These are phyloP conservation scores for Spheniscus humboldti DNA, from an alignment of 2,797 vertebrate genomes.

Conservation along the genomic window DNA sequence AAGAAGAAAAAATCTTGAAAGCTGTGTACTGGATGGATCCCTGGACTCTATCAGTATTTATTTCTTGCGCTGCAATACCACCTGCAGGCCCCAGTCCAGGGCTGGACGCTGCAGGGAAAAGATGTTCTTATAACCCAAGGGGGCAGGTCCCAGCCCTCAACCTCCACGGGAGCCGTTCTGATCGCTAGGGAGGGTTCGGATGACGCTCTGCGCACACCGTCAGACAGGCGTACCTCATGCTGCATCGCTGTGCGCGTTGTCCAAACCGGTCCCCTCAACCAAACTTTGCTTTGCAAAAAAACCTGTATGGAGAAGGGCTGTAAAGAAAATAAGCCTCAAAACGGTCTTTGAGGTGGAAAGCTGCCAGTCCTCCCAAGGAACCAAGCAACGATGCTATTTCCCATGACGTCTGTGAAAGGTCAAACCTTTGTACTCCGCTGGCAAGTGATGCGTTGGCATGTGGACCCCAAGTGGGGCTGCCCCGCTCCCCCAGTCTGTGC, in stretches of 20 bases:
- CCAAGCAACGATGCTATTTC: neutral
- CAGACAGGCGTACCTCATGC: neutral
- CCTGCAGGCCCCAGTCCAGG: constrained; percentile 32
- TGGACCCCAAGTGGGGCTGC: neutral
- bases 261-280: neutral
- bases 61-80: constrained; percentile 55
- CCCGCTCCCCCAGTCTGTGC: neutral
- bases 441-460: neutral
- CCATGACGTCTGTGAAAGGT: constrained; percentile 26
- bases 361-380: neutral
- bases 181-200: neutral
- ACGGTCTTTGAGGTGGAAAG: constrained; percentile 18
- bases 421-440: constrained; percentile 24
- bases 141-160: neutral
- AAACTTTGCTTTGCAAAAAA: neutral
- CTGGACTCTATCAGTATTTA: neutral
- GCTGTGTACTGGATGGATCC: neutral
- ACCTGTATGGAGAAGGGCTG: neutral
- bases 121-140: neutral
- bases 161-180: neutral
- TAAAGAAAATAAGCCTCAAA: neutral
- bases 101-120: neutral
- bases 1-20: neutral
- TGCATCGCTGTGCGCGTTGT: neutral
- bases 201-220: fast-evolving